phyloP scores from a whole-genome alignment of 1,140 invertebrate species.

The Lucilia cuprina region DNA sequence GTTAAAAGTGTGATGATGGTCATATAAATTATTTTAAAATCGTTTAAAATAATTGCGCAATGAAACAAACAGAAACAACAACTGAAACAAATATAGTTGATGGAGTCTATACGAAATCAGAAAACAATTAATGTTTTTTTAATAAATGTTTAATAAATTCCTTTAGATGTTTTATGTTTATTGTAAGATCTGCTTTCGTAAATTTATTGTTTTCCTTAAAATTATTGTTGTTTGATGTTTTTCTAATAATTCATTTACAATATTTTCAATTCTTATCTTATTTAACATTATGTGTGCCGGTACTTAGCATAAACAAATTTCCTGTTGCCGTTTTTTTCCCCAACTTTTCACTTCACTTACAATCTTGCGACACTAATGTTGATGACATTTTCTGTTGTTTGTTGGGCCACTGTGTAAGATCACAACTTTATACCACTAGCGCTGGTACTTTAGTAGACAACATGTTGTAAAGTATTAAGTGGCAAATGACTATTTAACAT shows the following conservation, averaged over 20 bases:
- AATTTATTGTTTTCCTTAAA: too few species aligned
- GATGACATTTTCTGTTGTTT: not conserved
- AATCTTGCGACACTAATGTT: not conserved
- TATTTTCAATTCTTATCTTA: too few species aligned
- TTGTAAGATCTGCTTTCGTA: too few species aligned
- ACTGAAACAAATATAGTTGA: not conserved
- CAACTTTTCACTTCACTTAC: not conserved
- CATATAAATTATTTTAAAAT: slow-evolving; percentile 1
- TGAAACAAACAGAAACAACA: not conserved
- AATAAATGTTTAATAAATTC: too few species aligned
- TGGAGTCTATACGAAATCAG: too few species aligned
- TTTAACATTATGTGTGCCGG: too few species aligned
- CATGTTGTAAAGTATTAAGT: not conserved
- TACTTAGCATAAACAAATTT: not conserved
- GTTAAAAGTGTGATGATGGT: slow-evolving; percentile 10
- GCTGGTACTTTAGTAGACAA: not conserved
- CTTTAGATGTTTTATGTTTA: too few species aligned
- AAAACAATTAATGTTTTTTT: too few species aligned
- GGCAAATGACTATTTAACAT: not conserved
- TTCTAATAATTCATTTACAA: too few species aligned
- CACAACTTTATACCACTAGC: not conserved
- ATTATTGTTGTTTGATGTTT: too few species aligned
- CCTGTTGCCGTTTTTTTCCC: not conserved
- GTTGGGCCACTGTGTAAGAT: too few species aligned
- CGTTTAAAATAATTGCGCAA: not conserved